A percentile compares a stretch with the other conserved stretches of the same genome.
Evolutionary conservation across 2,113 vertebrate species (phyloP).

Genomic region (Rostratula benghalensis): DNA sequence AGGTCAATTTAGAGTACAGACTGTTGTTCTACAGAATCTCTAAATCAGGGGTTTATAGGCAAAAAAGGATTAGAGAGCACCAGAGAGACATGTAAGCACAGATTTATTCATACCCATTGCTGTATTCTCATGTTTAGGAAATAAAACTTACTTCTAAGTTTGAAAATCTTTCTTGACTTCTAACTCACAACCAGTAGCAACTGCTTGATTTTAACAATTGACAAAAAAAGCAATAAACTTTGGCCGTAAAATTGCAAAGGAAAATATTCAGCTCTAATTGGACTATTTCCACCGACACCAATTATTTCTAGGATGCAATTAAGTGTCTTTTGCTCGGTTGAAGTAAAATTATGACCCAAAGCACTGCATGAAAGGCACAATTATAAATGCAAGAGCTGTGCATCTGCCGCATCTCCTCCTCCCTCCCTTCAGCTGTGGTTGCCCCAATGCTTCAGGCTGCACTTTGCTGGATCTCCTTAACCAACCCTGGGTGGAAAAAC

Average conservation of each 20-base stretch:
- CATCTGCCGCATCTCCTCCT: neutral
- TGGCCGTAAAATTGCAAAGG: slow-evolving; percentile 10
- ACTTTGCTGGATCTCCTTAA: neutral
- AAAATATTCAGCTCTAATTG: slow-evolving; percentile 63
- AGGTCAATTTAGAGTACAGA: neutral
- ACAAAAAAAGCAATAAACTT: slow-evolving; percentile 18
- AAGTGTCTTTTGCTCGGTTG: slow-evolving; percentile 56
- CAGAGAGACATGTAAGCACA: neutral
- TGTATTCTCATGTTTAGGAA: neutral
- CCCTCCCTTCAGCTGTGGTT: neutral
- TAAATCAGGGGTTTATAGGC: neutral
- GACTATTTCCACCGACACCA: slow-evolving; percentile 60
- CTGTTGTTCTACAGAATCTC: neutral
- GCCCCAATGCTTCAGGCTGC: neutral
- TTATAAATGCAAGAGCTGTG: slow-evolving; percentile 1
- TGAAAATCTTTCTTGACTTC: neutral
- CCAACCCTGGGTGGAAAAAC: neutral
- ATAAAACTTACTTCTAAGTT: neutral
- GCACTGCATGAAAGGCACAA: slow-evolving; percentile 10
- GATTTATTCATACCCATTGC: neutral
- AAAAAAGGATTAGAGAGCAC: neutral
- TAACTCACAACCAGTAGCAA: slow-evolving; percentile 12
- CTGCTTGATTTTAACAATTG: slow-evolving; percentile 1
- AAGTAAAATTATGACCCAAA: slow-evolving; percentile 46
- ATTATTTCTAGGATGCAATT: slow-evolving; percentile 69